Percentiles rank a stretch among this genome's conserved stretches.
Conservation (phyloP, 2,888 invertebrate species). For the Latrodectus hesperus region DNA sequence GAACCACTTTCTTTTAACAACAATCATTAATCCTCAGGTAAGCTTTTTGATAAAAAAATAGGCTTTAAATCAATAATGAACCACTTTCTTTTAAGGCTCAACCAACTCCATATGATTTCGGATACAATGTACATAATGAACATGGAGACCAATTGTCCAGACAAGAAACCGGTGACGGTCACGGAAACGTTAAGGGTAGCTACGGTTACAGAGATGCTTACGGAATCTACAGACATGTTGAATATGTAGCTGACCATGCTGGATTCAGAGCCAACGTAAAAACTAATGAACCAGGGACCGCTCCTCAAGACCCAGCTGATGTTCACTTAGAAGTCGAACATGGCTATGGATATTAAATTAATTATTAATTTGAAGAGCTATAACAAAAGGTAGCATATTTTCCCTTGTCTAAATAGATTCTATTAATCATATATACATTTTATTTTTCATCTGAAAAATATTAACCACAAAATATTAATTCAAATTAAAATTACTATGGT, state of each 20-base stretch:
- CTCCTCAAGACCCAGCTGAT: constrained; percentile 57
- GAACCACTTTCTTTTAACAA: too few species aligned
- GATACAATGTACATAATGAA: constrained; percentile 57
- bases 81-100: constrained; percentile 2
- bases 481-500: too few species aligned
- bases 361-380: too few species aligned
- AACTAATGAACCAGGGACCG: constrained; percentile 65
- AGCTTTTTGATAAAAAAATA: too few species aligned
- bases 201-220: constrained; percentile 66
- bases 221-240: constrained; percentile 64
- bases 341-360: not conserved
- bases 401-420: too few species aligned
- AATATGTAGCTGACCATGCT: constrained; percentile 63
- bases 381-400: too few species aligned
- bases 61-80: too few species aligned
- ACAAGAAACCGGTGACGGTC: constrained; percentile 55
- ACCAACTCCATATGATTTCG: constrained; percentile 61
- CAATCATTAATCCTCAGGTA: too few species aligned
- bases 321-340: constrained; percentile 55
- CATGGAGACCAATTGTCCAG: constrained; percentile 52
- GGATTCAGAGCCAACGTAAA: constrained; percentile 66
- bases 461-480: too few species aligned
- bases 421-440: too few species aligned
- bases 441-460: too few species aligned
- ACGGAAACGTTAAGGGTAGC: constrained; percentile 58